These are phyloP conservation scores for Aricia artaxerxes DNA, from an alignment of 2,888 invertebrate genomes.

Conservation along the genomic window DNA sequence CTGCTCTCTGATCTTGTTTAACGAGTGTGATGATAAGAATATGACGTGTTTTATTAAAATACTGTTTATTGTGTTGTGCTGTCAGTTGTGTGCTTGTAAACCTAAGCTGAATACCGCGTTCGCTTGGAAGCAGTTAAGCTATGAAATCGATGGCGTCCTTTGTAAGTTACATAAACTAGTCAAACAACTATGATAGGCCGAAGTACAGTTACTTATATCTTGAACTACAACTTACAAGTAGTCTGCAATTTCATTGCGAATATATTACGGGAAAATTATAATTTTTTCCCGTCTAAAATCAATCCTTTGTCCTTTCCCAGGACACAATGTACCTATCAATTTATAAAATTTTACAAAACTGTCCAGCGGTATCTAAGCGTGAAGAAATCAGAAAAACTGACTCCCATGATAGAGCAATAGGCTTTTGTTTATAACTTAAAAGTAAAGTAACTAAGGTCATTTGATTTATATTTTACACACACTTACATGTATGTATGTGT, in stretches of 20 bases:
- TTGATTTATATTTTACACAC: too few species aligned
- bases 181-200: neutral
- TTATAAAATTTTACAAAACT: too few species aligned
- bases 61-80: constrained; percentile 2
- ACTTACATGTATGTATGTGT: too few species aligned
- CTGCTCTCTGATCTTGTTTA: constrained; percentile 9
- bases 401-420: too few species aligned
- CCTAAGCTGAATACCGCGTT: constrained; percentile 44
- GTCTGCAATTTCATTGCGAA: neutral
- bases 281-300: too few species aligned
- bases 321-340: too few species aligned
- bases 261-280: too few species aligned
- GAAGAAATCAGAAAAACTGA: too few species aligned
- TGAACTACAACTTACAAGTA: neutral
- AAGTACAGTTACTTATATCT: neutral
- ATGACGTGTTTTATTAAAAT: constrained; percentile 17
- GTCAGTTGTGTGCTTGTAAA: constrained; percentile 1
- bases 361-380: too few species aligned
- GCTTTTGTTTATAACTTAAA: too few species aligned
- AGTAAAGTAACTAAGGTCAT: too few species aligned
- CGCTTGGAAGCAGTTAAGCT: constrained; percentile 60
- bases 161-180: constrained; percentile 52
- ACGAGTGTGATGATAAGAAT: neutral
- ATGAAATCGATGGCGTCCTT: constrained; percentile 50
- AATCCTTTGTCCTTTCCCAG: too few species aligned